phyloP scores from a whole-genome alignment of 30 jellyfish, hydroid and myxozoan genomes.

The Aurelia sp. region DNA sequence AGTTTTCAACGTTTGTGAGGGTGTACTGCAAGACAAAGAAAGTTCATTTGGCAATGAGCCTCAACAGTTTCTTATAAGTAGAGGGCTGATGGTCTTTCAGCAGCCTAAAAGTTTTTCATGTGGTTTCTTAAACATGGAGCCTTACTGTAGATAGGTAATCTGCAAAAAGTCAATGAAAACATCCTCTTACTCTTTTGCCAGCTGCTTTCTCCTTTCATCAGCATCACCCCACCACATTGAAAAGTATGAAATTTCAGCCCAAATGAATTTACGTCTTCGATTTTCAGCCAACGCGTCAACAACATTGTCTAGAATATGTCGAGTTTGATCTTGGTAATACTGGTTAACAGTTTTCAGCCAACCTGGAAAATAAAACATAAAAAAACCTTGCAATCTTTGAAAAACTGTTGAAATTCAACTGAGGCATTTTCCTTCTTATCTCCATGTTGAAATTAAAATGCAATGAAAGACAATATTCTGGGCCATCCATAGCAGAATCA shows the following conservation, averaged over 20 bases:
- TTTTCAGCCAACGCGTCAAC: constrained; percentile 81
- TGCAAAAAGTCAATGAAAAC: neutral
- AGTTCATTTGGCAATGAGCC: too few species aligned
- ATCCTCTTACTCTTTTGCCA: constrained; percentile 74
- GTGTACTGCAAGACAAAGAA: too few species aligned
- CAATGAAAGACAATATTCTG: too few species aligned
- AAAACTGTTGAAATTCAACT: neutral
- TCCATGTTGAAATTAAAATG: too few species aligned
- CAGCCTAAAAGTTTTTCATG: too few species aligned
- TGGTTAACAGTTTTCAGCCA: constrained; percentile 90
- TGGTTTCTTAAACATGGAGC: too few species aligned
- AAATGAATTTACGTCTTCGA: constrained; percentile 79
- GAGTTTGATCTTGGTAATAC: constrained; percentile 84
- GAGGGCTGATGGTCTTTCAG: too few species aligned
- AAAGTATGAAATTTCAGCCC: constrained; percentile 96
- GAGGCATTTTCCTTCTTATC: too few species aligned
- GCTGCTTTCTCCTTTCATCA: constrained; percentile 57
- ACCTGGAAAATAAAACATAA: constrained; percentile 40
- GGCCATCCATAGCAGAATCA: too few species aligned
- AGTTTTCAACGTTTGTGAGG: too few species aligned
- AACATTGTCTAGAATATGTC: constrained; percentile 76
- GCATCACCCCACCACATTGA: constrained; percentile 95
- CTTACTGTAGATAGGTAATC: too few species aligned
- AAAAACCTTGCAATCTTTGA: neutral
- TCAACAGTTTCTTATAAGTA: too few species aligned